These are phyloP conservation scores for Nicator chloris DNA, from an alignment of 2,113 vertebrate species.

Conservation along the genomic window DNA sequence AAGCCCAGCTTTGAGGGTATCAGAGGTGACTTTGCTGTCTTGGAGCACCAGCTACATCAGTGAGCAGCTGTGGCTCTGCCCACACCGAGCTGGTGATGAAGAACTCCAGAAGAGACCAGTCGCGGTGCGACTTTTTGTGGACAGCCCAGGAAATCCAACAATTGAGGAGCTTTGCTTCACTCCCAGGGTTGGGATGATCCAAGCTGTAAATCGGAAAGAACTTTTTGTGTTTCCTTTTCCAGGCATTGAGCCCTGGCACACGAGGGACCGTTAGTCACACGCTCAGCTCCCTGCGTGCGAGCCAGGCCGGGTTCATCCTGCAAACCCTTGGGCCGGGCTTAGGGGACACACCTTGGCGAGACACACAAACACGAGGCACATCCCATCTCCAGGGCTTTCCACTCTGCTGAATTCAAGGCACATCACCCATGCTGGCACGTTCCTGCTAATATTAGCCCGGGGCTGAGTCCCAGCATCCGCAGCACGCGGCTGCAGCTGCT, in stretches of 20 bases:
- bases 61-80: neutral
- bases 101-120: neutral
- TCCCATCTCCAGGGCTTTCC: neutral
- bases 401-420: neutral
- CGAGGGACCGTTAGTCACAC: neutral
- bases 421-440: neutral
- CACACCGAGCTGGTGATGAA: neutral
- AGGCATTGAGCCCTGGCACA: neutral
- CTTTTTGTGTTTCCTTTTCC: constrained; percentile 12
- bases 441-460: constrained; percentile 58
- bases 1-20: neutral
- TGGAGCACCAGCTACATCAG: neutral
- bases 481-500: constrained; percentile 30
- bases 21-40: neutral
- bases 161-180: neutral
- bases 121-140: accelerated
- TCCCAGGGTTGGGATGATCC: neutral
- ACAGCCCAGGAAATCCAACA: constrained; percentile 3
- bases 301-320: neutral
- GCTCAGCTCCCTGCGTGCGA: neutral
- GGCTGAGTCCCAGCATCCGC: neutral
- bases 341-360: neutral
- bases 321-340: neutral
- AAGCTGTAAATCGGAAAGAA: neutral
- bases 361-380: neutral